Conservation (phyloP, 2,888 invertebrate species). For the Lamellibrachia satsuma region DNA sequence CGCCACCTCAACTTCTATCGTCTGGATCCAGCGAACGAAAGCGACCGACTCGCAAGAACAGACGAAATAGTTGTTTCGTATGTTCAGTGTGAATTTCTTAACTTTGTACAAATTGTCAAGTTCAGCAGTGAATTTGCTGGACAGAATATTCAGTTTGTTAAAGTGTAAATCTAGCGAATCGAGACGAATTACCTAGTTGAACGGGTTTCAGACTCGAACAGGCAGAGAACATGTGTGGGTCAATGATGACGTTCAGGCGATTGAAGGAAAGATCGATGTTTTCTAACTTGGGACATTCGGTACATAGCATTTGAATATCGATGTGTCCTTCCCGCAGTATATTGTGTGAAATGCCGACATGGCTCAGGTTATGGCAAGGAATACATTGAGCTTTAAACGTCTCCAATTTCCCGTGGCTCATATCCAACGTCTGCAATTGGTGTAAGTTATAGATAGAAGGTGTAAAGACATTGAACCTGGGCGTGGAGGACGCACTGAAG, state of each 20-base stretch:
- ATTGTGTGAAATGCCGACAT: neutral
- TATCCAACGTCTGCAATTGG: neutral
- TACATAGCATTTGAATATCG: neutral
- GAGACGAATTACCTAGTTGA: neutral
- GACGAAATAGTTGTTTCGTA: neutral
- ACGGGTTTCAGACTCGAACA: neutral
- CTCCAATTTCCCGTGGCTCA: neutral
- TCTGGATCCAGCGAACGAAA: neutral
- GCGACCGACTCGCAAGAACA: neutral
- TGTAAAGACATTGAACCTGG: neutral
- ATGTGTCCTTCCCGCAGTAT: neutral
- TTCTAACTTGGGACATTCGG: neutral
- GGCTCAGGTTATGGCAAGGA: neutral
- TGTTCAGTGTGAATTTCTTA: neutral
- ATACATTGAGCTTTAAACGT: neutral
- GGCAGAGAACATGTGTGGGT: neutral
- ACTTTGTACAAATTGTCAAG: slow-evolving; percentile 1
- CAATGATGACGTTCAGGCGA: neutral
- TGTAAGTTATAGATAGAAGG: neutral
- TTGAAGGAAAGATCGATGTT: neutral
- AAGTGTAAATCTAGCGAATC: neutral
- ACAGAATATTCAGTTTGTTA: neutral
- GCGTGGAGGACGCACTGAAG: neutral
- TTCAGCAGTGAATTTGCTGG: neutral
- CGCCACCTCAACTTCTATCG: neutral